phyloP scores from a whole-genome alignment of 2,888 invertebrate species.

The Euclidia mi region DNA sequence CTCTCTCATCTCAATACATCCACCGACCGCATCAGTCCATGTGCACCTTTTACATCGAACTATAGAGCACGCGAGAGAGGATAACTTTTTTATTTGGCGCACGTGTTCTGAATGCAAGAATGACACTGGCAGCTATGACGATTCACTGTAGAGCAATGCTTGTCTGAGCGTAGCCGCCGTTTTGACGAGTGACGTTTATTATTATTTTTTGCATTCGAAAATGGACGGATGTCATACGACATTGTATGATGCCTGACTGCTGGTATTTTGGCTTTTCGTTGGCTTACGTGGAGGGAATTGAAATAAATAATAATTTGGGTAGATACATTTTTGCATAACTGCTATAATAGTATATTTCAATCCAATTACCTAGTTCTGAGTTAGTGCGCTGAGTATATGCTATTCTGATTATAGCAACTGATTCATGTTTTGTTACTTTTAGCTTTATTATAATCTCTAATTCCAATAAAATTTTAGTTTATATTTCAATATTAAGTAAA shows the following conservation, averaged over 20 bases:
- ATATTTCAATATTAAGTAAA: too few species aligned
- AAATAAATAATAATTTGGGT: too few species aligned
- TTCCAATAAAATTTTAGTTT: too few species aligned
- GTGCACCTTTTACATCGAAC: conserved; percentile 2
- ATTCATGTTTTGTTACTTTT: too few species aligned
- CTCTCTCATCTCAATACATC: background rate
- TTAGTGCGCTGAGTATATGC: too few species aligned
- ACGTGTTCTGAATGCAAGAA: conserved; percentile 39
- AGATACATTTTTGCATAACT: too few species aligned
- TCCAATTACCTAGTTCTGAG: too few species aligned
- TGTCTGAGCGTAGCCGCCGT: conserved; percentile 27
- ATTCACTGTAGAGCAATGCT: conserved; percentile 38
- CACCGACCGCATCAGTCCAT: background rate
- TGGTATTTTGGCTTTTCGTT: background rate
- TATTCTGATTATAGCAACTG: too few species aligned
- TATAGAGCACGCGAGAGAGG: background rate
- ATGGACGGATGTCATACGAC: conserved; percentile 9
- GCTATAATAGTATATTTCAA: too few species aligned
- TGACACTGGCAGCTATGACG: conserved; percentile 38
- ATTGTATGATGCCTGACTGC: background rate
- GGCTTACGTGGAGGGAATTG: too few species aligned
- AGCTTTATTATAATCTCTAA: too few species aligned
- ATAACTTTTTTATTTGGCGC: conserved; percentile 30
- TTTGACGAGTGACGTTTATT: conserved; percentile 16
- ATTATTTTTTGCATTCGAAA: conserved; percentile 11